A percentile compares a stretch with the other conserved stretches of the same genome.
Evolutionary conservation across 2,113 vertebrate species (phyloP).

Genomic region (Aramus guarauna): DNA sequence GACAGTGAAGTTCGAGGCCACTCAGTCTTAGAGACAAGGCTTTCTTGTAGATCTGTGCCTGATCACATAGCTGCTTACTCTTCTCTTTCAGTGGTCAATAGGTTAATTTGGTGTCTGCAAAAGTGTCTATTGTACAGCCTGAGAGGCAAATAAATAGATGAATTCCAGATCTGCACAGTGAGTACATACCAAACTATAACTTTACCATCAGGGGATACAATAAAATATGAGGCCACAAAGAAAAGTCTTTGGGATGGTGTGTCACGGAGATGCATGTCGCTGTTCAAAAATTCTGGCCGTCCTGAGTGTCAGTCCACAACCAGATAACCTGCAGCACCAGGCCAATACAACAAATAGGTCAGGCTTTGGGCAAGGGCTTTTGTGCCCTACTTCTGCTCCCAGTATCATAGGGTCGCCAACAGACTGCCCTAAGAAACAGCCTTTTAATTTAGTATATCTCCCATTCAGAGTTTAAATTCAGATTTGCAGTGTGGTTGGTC

Average conservation of each 20-base stretch:
- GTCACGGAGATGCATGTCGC: accelerated
- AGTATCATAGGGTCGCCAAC: not conserved
- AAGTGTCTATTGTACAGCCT: not conserved
- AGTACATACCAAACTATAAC: not conserved
- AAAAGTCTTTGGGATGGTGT: not conserved
- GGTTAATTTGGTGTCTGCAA: not conserved
- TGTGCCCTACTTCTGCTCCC: not conserved
- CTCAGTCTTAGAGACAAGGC: not conserved
- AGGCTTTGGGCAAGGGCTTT: not conserved
- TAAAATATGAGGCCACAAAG: not conserved
- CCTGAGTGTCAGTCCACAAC: not conserved
- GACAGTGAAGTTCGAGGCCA: not conserved
- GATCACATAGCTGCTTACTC: not conserved
- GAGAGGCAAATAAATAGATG: not conserved
- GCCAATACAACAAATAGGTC: not conserved
- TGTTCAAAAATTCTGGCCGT: not conserved
- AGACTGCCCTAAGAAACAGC: not conserved
- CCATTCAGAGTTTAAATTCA: not conserved
- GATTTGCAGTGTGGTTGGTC: not conserved
- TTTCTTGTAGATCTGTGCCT: not conserved
- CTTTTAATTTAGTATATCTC: not conserved
- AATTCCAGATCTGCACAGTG: not conserved
- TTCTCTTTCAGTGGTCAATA: not conserved
- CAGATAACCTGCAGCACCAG: not conserved
- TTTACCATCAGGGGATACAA: not conserved